Evolutionary conservation across 2,113 vertebrate species (phyloP), one percentile per base, ranked within the genome.

Genomic region (Carassius auratus): DNA sequence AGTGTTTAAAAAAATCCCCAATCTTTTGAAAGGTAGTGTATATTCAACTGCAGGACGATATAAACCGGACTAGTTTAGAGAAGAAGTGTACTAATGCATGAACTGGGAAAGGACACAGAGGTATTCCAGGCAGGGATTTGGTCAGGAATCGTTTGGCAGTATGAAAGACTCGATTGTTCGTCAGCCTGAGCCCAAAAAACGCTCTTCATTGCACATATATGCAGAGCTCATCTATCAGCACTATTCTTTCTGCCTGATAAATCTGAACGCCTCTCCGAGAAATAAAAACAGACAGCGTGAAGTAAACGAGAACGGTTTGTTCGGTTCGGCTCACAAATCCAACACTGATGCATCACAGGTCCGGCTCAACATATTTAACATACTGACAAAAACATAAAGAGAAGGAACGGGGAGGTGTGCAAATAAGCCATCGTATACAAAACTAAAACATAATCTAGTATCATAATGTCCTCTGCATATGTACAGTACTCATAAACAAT

Each of bases 401-500:
- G 85, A 85, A 87, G 69, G 90, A 89, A 92, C 90, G 93, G 93
- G 93, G 93, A 93, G 91, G 91, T 94, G 95, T 95, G 94, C 93
- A 95, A 94, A 94, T 91, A 92, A 95, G 92, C 93, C 90, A 86
- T 92, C 87, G 89, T 82, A 69, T 92, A 93, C 90, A 92, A 92
- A 89, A 93, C 85, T 76, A 90, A 90, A 84, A 88, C 93, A 30
- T 30, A 30, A 30, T 30, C 30, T 30, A 30, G 30, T 30, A 30
- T 1, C 30, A 30, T 30, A 86, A 87, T 45, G 91, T 89, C 64
- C 87, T 93, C 91, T 93, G 92, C 84, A 90, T 92, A 91, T 93
- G 81, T 92, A 93, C 92, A 95, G 89, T 90, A 92, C 83, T 93
- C 81, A 90, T 90, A 88, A 90, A 93, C 89, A 48, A 77, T 76